Evolutionary conservation across 2,888 invertebrate species (phyloP).

Genomic region (Leptopterna dolabrata): DNA sequence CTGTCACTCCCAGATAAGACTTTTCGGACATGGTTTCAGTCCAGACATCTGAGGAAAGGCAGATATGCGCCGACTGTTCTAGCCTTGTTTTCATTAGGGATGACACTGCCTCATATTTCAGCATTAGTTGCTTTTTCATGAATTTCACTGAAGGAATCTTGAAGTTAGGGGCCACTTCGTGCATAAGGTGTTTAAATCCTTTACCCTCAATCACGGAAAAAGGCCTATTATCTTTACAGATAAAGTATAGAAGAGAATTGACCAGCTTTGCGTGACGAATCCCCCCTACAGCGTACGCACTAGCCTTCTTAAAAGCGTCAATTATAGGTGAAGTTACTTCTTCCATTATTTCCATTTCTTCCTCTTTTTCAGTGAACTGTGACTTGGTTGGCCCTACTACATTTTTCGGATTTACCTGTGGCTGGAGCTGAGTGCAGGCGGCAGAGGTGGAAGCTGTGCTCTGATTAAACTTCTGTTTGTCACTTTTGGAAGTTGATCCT

Average conservation of each 20-base stretch:
- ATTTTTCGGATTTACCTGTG: background rate
- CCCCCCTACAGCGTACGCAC: background rate
- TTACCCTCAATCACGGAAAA: background rate
- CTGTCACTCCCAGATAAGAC: background rate
- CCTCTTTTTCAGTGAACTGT: background rate
- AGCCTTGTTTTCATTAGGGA: background rate
- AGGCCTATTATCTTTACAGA: constrained; percentile 11
- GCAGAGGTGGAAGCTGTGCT: background rate
- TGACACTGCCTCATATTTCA: background rate
- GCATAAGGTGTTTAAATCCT: background rate
- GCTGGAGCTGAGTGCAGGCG: background rate
- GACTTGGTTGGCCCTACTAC: background rate
- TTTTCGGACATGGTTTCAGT: background rate
- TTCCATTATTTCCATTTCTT: background rate
- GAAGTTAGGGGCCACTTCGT: background rate
- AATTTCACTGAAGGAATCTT: background rate
- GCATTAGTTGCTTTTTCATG: background rate
- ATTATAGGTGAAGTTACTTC: background rate
- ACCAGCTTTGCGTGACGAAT: background rate
- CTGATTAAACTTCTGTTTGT: background rate
- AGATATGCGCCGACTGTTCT: background rate
- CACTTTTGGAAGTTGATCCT: background rate
- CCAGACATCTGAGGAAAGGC: background rate
- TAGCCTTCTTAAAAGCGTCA: background rate
- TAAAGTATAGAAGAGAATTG: background rate